Conservation (phyloP, 2,888 invertebrate species). For the Tromatobia lineatoria region DNA sequence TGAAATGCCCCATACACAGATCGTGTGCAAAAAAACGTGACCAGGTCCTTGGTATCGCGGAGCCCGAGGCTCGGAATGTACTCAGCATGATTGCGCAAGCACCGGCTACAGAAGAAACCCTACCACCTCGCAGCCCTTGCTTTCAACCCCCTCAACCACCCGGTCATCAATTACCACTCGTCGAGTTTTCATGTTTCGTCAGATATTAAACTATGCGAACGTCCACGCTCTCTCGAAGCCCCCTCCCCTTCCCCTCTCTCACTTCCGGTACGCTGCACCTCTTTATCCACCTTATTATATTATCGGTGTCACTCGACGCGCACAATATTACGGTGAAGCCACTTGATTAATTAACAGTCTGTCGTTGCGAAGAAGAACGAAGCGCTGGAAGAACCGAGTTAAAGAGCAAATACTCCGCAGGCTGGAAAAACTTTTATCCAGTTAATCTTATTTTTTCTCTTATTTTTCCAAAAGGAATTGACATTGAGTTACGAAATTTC, state of each 20-base stretch:
- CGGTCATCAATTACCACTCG: conserved; percentile 64
- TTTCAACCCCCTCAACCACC: neutral
- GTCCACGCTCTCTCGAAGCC: neutral
- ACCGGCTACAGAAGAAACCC: conserved; percentile 45
- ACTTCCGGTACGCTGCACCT: conserved; percentile 24
- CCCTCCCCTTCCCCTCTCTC: neutral
- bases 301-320: conserved; percentile 45
- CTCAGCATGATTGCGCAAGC: conserved; percentile 65
- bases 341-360: conserved; percentile 58
- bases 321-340: conserved; percentile 38
- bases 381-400: neutral
- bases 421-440: too few relatives aligned
- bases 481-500: too few relatives aligned
- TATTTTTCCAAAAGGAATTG: too few relatives aligned
- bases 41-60: conserved; percentile 48
- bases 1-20: neutral
- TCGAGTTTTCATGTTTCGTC: conserved; percentile 65
- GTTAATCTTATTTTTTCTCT: too few relatives aligned
- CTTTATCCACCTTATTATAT: conserved; percentile 51
- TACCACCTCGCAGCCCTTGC: conserved; percentile 19
- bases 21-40: conserved; percentile 38
- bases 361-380: neutral
- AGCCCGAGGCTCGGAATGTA: conserved; percentile 54
- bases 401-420: neutral
- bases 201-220: conserved; percentile 57